Evolutionary conservation across 2,888 invertebrate species (phyloP), one percentile per base, ranked within the genome.

Genomic region (Tiliacea aurago): DNA sequence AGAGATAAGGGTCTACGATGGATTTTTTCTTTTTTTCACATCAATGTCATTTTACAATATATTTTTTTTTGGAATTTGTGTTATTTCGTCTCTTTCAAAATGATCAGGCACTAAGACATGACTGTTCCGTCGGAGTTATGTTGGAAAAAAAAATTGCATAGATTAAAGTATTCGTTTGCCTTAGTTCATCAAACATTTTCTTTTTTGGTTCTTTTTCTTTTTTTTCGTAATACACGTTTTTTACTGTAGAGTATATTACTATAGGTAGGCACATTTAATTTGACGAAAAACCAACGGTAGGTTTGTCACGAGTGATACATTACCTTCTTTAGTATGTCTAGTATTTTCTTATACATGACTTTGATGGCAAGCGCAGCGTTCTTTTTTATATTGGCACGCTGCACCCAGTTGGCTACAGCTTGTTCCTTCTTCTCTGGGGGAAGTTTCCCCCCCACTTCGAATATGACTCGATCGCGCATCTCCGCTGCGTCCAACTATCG

Each of bases 351-450:
- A 86, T 97, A 97, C 87, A 97, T 97, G 73, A 96, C 96, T 84
- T 96, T 95, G 81, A 97, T 97, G n/a, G 97, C 97, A 63, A 97
- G 94, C 0, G 97, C 97, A 0, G 97, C 97, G 81, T 97, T 97
- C 85, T 97, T 97, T 91, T 97, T 97, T 45, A 97, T 96, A 80
- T 97, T 96, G 0, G 97, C 97, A 72, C 97, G 95, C 86, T 97
- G 97, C 20, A 97, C 97, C 85, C 97, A 97, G 70, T 97, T 97
- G 0, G 97, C 97, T 2, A 97, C 95, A 0, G 96, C 95, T 84
- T 97, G 97, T 49, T 97, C 97, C 82, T 96, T 94, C 84, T 95
- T 94, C 88, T 97, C 97, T 0, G 96, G 94, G 0, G 96, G 94
- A 41, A 96, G 86, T 83, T 95, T 95, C 1, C 94, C 95, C 0